phyloP scores from a whole-genome alignment of 2,113 vertebrate genomes.

The Rhea pennata region DNA sequence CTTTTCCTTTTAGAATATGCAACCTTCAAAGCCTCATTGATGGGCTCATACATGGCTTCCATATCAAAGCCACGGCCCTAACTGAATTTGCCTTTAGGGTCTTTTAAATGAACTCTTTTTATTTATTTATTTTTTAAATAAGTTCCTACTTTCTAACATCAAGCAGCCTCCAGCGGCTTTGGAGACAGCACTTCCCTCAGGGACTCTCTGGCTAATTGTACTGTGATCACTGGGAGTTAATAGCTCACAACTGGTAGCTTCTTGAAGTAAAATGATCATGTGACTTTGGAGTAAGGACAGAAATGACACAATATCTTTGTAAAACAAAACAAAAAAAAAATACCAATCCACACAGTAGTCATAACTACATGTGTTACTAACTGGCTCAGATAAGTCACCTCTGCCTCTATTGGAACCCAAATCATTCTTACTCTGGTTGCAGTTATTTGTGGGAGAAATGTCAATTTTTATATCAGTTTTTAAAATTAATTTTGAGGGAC shows the following conservation, averaged over 20 bases:
- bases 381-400: neutral
- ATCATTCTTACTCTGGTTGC: accelerated
- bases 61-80: neutral
- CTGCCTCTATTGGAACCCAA: neutral
- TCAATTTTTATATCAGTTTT: neutral
- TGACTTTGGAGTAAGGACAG: neutral
- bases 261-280: neutral
- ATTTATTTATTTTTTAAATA: conserved; percentile 45
- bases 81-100: conserved; percentile 29
- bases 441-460: neutral
- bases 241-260: neutral
- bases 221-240: conserved; percentile 14
- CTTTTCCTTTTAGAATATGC: conserved; percentile 16
- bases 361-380: neutral
- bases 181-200: neutral
- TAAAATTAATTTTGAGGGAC: neutral
- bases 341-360: neutral
- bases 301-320: neutral
- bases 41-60: neutral
- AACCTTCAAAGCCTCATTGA: conserved; percentile 34
- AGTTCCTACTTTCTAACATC: conserved; percentile 21
- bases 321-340: neutral
- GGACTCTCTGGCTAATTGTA: neutral
- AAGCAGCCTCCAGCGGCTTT: conserved; percentile 20
- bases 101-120: conserved; percentile 38